phyloP scores from a whole-genome alignment of 2,113 vertebrate species.

The Takifugu bimaculatus region DNA sequence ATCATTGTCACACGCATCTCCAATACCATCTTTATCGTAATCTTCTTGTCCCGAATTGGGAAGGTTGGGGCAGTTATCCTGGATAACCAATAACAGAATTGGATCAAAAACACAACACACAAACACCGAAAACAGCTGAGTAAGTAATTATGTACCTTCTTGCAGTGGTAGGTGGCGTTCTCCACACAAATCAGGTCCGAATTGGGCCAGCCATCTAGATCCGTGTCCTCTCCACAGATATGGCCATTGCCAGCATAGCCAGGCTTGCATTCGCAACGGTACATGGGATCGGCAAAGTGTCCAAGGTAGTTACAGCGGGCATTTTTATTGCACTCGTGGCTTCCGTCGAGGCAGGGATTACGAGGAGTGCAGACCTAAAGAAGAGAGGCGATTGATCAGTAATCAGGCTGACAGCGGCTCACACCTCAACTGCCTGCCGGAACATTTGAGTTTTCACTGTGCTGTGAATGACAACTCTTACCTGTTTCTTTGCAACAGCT shows the following conservation, averaged over 20 bases:
- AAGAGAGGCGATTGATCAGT: neutral
- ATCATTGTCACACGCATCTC: conserved; percentile 93
- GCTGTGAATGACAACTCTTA: conserved; percentile 40
- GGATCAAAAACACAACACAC: neutral
- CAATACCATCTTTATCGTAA: conserved; percentile 93
- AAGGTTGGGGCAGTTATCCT: conserved; percentile 98
- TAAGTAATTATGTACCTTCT: conserved; percentile 76
- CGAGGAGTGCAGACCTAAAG: conserved; percentile 89
- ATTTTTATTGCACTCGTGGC: conserved; percentile 94
- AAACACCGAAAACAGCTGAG: neutral
- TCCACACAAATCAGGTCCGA: conserved; percentile 90
- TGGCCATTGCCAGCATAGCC: conserved; percentile 96
- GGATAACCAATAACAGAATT: conserved; percentile 29
- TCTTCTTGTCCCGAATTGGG: conserved; percentile 99
- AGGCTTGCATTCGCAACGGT: conserved; percentile 94
- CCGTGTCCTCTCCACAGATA: conserved; percentile 96
- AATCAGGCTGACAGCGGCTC: neutral
- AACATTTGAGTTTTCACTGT: neutral
- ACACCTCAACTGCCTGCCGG: neutral
- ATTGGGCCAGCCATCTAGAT: conserved; percentile 97
- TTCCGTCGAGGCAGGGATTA: conserved; percentile 94
- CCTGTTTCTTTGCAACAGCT: conserved; percentile 90
- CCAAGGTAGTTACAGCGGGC: conserved; percentile 97
- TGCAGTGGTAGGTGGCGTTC: conserved; percentile 98
- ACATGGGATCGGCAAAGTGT: conserved; percentile 94